Percentiles rank a stretch among this genome's conserved stretches.
Evolutionary conservation across 2,797 vertebrate species (phyloP).

Genomic region (Ctenosaura bakeri): DNA sequence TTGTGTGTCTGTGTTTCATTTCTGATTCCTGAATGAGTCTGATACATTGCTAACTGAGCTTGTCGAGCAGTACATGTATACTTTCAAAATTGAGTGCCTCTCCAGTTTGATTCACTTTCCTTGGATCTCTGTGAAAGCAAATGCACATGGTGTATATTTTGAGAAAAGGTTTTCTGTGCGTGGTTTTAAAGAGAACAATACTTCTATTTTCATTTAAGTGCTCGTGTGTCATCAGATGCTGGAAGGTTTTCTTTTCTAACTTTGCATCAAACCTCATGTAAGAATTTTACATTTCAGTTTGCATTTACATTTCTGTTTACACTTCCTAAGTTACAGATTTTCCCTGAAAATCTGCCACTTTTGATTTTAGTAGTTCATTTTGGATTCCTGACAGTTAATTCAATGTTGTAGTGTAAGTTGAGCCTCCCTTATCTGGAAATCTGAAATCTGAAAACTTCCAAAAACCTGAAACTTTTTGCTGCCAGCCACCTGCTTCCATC

Average conservation of each 20-base stretch:
- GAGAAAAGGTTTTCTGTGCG: neutral
- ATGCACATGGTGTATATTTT: neutral
- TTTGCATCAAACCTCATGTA: neutral
- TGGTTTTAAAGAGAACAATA: neutral
- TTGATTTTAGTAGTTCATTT: neutral
- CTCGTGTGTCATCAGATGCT: neutral
- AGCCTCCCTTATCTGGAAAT: no score
- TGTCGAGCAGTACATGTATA: neutral
- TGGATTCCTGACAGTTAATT: neutral
- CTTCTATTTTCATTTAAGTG: neutral
- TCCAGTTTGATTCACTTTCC: neutral
- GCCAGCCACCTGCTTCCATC: no score
- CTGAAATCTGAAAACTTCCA: no score
- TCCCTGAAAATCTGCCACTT: neutral
- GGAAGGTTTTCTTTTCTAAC: neutral
- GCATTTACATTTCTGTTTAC: neutral
- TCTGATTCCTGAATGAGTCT: neutral
- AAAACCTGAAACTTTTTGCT: no score
- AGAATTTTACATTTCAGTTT: neutral
- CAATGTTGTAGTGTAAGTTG: neutral
- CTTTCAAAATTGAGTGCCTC: neutral
- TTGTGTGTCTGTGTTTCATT: neutral
- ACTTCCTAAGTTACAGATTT: neutral
- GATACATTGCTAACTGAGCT: neutral
- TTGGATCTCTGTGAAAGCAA: constrained; percentile 2